Evolutionary conservation across 2,797 vertebrate species (phyloP).

Genomic region (Eulemur mongoz): DNA sequence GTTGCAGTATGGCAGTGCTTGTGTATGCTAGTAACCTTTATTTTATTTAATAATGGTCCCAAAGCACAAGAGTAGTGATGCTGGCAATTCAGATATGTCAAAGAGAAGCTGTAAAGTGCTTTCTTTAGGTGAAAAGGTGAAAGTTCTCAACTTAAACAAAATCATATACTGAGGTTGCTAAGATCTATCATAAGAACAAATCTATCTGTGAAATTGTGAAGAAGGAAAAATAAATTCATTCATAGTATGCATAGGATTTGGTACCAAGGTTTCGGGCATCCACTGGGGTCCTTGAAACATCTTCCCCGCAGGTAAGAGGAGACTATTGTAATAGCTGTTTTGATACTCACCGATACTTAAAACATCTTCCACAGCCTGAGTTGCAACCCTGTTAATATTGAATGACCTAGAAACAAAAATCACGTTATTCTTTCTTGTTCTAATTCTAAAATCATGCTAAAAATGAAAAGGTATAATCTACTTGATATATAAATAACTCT

Average conservation of each 20-base stretch:
- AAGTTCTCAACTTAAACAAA: not conserved
- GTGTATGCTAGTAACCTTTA: not conserved
- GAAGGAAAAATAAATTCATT: not conserved
- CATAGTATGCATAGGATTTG: not conserved
- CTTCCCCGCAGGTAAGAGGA: not conserved
- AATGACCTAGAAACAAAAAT: constrained; percentile 92
- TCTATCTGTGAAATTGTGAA: not conserved
- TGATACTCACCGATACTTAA: constrained; percentile 92
- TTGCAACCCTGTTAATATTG: constrained; percentile 96
- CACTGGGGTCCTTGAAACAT: not conserved
- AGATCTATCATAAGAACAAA: not conserved
- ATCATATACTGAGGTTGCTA: not conserved
- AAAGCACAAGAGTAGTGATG: not conserved
- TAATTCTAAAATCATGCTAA: constrained; percentile 42
- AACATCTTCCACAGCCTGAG: constrained; percentile 95
- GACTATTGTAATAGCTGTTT: not conserved
- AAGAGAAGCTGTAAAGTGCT: not conserved
- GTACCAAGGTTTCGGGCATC: not conserved
- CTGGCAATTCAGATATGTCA: not conserved
- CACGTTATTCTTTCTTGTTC: constrained; percentile 37
- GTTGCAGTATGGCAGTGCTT: not conserved
- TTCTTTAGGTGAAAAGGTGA: not conserved
- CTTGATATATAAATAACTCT: constrained; percentile 1
- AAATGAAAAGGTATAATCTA: constrained; percentile 17
- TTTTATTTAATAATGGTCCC: not conserved